These are phyloP conservation scores for Eulacestoma nigropectus DNA, from an alignment of 2,113 vertebrate genomes.

Conservation along the genomic window DNA sequence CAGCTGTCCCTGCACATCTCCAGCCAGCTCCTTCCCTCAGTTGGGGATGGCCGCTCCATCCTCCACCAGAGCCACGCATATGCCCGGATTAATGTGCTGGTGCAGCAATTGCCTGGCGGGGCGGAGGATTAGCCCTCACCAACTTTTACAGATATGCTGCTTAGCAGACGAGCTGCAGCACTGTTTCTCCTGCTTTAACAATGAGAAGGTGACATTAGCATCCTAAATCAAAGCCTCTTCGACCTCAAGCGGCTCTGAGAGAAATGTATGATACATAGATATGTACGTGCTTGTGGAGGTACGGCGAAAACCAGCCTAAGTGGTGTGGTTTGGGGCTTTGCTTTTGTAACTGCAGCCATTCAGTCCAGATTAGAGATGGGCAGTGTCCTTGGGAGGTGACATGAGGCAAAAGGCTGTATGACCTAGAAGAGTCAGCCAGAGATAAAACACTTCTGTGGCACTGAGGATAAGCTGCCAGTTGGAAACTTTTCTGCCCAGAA, in stretches of 20 bases:
- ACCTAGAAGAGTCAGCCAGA: not conserved
- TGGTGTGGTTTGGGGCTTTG: not conserved
- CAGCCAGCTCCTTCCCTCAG: not conserved
- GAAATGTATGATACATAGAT: not conserved
- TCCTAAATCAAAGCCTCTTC: not conserved
- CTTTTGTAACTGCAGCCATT: not conserved
- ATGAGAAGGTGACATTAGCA: not conserved
- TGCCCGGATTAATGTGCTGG: not conserved
- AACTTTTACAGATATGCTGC: not conserved
- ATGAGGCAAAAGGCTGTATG: not conserved
- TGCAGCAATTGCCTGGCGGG: fast-evolving
- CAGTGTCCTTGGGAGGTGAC: not conserved
- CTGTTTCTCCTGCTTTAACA: not conserved
- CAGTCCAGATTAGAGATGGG: not conserved
- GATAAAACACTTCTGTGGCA: not conserved
- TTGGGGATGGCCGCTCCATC: fast-evolving
- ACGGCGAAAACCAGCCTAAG: not conserved
- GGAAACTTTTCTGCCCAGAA: not conserved
- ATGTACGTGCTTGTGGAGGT: not conserved
- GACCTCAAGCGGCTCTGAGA: fast-evolving
- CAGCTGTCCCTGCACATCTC: not conserved
- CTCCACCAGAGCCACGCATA: not conserved
- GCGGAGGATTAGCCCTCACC: not conserved
- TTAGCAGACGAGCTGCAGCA: not conserved
- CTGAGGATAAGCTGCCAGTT: not conserved